These are phyloP conservation scores for Drosophila robusta DNA, from an alignment of 2,888 invertebrate genomes.

Conservation along the genomic window DNA sequence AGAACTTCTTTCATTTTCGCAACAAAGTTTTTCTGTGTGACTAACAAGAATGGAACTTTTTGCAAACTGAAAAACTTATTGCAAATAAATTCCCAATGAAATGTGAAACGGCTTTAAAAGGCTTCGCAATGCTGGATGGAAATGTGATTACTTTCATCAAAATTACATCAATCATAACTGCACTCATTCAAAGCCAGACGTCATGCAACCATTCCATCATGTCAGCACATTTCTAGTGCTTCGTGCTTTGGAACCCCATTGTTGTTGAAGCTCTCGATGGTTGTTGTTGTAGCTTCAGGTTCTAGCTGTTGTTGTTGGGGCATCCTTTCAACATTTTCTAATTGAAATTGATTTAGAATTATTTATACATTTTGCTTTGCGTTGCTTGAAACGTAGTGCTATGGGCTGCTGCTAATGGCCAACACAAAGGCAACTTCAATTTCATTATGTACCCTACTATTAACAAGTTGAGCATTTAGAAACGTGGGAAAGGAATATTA, in stretches of 20 bases:
- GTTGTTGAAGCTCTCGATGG: slow-evolving; percentile 21
- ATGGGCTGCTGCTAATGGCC: slow-evolving; percentile 29
- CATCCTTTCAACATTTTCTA: slow-evolving; percentile 74
- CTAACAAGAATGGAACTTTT: slow-evolving; percentile 68
- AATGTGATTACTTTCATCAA: slow-evolving; percentile 73
- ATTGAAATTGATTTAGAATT: slow-evolving; percentile 78
- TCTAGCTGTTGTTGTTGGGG: slow-evolving; percentile 25
- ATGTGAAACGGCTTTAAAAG: slow-evolving; percentile 70
- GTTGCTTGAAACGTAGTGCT: slow-evolving; percentile 13
- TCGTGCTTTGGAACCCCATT: slow-evolving; percentile 36
- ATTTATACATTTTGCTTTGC: slow-evolving; percentile 62
- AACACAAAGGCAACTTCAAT: slow-evolving; percentile 10
- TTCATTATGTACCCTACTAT: slow-evolving; percentile 7
- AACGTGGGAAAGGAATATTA: not conserved
- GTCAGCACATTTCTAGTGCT: slow-evolving; percentile 70
- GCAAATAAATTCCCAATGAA: slow-evolving; percentile 68
- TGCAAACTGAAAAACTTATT: slow-evolving; percentile 30
- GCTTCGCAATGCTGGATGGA: slow-evolving; percentile 47
- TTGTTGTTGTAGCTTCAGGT: slow-evolving; percentile 11
- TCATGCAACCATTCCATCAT: slow-evolving; percentile 60
- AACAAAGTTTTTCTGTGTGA: slow-evolving; percentile 64
- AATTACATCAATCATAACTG: slow-evolving; percentile 80
- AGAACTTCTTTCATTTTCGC: slow-evolving; percentile 75
- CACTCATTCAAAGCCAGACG: slow-evolving; percentile 65
- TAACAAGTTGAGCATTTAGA: slow-evolving; percentile 1